Percentiles rank a stretch among this genome's conserved stretches.
Evolutionary conservation across 2,797 vertebrate species (phyloP).

Genomic region (Argentina silus): DNA sequence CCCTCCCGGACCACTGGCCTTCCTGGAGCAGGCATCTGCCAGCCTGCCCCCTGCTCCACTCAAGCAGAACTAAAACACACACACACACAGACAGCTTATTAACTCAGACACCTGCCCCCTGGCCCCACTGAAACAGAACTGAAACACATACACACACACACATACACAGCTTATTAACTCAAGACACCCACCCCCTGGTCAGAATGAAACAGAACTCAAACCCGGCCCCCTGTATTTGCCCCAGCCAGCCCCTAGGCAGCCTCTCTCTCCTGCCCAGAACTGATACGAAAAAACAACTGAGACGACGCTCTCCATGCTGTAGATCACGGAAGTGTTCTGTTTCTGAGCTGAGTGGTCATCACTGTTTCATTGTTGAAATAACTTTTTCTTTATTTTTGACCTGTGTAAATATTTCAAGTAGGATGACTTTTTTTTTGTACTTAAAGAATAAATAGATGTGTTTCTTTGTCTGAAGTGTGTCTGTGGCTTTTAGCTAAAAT

Average conservation of each 20-base stretch:
- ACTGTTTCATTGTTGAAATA: not conserved
- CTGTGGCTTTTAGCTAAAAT: too few species aligned
- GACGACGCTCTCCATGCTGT: too few species aligned
- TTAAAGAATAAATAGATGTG: not conserved
- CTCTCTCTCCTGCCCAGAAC: too few species aligned
- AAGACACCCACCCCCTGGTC: too few species aligned
- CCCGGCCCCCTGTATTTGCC: too few species aligned
- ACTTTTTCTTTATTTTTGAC: not conserved
- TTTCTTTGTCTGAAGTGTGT: too few species aligned
- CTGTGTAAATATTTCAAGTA: slow-evolving; percentile 9
- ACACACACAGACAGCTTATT: not conserved
- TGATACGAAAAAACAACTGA: too few species aligned
- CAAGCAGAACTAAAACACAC: slow-evolving; percentile 82
- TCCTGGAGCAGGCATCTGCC: slow-evolving; percentile 93
- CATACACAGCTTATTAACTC: too few species aligned
- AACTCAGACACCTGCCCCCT: not conserved
- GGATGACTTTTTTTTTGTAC: not conserved
- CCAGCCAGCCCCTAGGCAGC: too few species aligned
- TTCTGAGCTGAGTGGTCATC: not conserved
- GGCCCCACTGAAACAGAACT: not conserved
- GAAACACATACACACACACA: not conserved
- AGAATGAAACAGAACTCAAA: too few species aligned
- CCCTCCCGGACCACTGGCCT: slow-evolving; percentile 89
- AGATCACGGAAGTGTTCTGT: too few species aligned
- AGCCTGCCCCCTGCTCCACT: slow-evolving; percentile 92